Base-by-base conservation (phyloP, 1,140 invertebrate species). In the Metaphire vulgaris region DNA sequence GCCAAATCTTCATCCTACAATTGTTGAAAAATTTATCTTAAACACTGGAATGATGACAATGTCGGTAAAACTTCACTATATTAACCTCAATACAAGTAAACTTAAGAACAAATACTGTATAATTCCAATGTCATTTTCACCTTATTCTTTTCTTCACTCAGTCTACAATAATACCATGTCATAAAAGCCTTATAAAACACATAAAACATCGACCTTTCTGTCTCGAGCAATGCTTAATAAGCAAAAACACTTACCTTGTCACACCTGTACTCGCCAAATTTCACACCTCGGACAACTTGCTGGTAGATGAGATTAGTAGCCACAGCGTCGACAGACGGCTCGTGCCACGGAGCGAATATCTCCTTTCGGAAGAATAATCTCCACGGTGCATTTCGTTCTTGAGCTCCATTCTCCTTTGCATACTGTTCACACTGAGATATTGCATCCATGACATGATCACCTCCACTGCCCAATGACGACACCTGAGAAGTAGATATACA, bases 381-480 rank as follows among this genome's bases (percentile, higher is more conserved):
- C 86, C 87, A 88, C 0, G 85, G 96, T 0, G 96, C 96, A 80
- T 89, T 90, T 29, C 88, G 81, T 80, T 90, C 89, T 86, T 97
- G 95, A 1, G 95, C 95, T n/a, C 97, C 95, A 88, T 98, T 95
- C 86, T 99, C 97, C 88, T 99, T 99, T 1, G 97, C 96, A 85
- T 98, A 99, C 83, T 99, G 97, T 85, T 99, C 97, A 87, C 97
- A 99, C 84, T 99, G 97, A 0, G 94, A 97, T 82, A 99, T 98
- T 0, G 97, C 97, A 87, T 99, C 97, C 96, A 99, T 98, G 0
- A 99, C 96, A 85, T 99, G 96, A 87, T 99, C 97, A 1, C 94
- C 95, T 6, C 96, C 97, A 87, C 95, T 97, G 32, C 97, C 97
- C 33, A 99, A 86, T 0, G 96, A 99, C 32, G 96, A 98, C 41